Evolutionary conservation across 2,888 invertebrate genomes (phyloP), one percentile per base, ranked within the genome.

Genomic region (Watsonalla binaria): DNA sequence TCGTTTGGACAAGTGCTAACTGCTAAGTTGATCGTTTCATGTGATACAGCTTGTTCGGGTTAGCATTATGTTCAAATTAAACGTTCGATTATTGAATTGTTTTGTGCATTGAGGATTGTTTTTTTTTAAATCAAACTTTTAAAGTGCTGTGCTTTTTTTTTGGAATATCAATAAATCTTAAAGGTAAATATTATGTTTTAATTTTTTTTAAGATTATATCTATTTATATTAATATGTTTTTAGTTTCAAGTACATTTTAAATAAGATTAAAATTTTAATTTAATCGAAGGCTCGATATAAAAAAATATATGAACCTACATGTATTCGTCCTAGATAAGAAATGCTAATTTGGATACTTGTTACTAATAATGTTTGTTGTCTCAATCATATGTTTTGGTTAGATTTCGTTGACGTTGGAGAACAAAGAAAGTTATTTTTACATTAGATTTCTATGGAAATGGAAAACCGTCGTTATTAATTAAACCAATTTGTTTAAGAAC

Each of bases 1-100:
- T 74, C 70, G 77, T 86, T 89, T 87, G 82, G 82, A 90, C 88
- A 89, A 90, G 88, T 90, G 89, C 84, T 86, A 89, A 90, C 87
- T 90, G 89, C 84, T 86, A 88, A 89, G 85, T 89, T 88, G 87
- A 87, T 88, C 87, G 88, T 86, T 87, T 84, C 79, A 84, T 87
- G 86, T 86, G 88, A 86, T 87, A 87, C 80, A 80, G 78, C 84
- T 82, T 78, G 83, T 83, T 78, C 80, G 75, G 72, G 78, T 80
- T 84, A 80, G 78, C 83, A 86, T 86, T 86, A 87, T 89, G 89
- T 87, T 86, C 83, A 82, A 82, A 86, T 84, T 84, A 80, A 86
- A 78, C 80, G 82, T 83, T 82, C 78, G 79, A 80, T 84, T 82
- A 82, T 82, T 80, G 75, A 84, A 84, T 80, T 82, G 78, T 82